These are phyloP conservation scores for Lagodon rhomboides DNA, from an alignment of 2,797 vertebrate genomes.

Conservation along the genomic window DNA sequence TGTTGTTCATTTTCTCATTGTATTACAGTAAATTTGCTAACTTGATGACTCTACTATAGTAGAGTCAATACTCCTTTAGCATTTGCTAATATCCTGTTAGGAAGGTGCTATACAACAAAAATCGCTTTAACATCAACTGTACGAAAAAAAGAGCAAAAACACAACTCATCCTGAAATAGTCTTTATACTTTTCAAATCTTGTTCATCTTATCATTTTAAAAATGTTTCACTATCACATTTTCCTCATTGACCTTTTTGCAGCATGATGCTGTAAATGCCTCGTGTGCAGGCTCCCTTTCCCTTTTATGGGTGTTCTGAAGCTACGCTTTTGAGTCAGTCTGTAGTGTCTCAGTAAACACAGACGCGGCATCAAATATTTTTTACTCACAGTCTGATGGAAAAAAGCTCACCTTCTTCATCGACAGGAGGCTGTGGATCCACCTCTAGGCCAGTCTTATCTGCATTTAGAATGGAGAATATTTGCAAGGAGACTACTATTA, in stretches of 20 bases:
- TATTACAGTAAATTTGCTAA: too few relatives aligned
- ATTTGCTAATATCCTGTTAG: neutral
- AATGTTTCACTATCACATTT: slow-evolving; percentile 2
- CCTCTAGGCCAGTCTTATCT: slow-evolving; percentile 92
- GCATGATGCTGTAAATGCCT: slow-evolving; percentile 4
- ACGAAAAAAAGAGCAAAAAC: neutral
- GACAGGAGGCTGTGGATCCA: slow-evolving; percentile 91
- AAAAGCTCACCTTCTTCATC: slow-evolving; percentile 94
- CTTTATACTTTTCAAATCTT: neutral
- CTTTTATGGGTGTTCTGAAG: slow-evolving; percentile 39
- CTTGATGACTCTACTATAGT: too few relatives aligned
- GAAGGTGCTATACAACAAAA: neutral
- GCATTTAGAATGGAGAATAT: slow-evolving; percentile 99
- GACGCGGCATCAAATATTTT: neutral
- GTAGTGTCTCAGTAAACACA: slow-evolving; percentile 42
- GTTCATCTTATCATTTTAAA: neutral
- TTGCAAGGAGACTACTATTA: slow-evolving; percentile 99
- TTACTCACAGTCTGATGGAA: slow-evolving; percentile 12
- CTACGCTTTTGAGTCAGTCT: slow-evolving; percentile 18
- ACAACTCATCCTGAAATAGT: neutral
- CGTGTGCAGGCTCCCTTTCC: slow-evolving; percentile 8
- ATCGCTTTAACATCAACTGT: neutral
- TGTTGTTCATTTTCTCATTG: too few relatives aligned
- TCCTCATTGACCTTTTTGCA: slow-evolving; percentile 5
- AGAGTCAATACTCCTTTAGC: neutral